Conservation (phyloP, 2,113 vertebrate genomes). For the Rhynchomys soricoides region DNA sequence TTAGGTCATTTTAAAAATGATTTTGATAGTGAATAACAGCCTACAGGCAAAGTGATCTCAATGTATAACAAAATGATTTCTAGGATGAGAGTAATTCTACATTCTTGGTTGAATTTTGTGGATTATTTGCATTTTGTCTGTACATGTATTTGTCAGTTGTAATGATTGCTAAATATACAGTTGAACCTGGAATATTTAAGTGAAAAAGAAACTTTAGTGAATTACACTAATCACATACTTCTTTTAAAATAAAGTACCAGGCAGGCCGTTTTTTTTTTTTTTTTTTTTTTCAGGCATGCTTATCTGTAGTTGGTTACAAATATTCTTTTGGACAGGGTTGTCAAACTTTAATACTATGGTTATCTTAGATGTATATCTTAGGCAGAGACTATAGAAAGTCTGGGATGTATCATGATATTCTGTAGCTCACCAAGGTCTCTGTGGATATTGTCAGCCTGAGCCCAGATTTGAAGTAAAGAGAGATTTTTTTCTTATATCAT, state of each 20-base stretch:
- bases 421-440: neutral
- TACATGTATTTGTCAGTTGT: neutral
- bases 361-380: neutral
- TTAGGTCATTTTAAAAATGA: neutral
- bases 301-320: neutral
- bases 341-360: neutral
- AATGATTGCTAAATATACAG: neutral
- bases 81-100: neutral
- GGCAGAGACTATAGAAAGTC: neutral
- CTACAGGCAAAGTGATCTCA: constrained; percentile 22
- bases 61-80: neutral
- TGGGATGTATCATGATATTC: neutral
- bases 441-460: neutral
- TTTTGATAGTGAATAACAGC: neutral
- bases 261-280: neutral
- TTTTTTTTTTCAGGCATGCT: neutral
- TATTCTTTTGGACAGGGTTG: neutral
- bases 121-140: constrained; percentile 28
- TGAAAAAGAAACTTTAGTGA: neutral
- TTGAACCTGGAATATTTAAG: neutral
- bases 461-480: neutral
- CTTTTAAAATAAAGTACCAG: neutral
- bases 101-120: constrained; percentile 6
- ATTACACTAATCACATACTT: neutral
- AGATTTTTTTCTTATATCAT: neutral